These are phyloP conservation scores for Epizoanthus ramosus DNA, from an alignment of 92 coral and sea anemone genomes.

Conservation along the genomic window DNA sequence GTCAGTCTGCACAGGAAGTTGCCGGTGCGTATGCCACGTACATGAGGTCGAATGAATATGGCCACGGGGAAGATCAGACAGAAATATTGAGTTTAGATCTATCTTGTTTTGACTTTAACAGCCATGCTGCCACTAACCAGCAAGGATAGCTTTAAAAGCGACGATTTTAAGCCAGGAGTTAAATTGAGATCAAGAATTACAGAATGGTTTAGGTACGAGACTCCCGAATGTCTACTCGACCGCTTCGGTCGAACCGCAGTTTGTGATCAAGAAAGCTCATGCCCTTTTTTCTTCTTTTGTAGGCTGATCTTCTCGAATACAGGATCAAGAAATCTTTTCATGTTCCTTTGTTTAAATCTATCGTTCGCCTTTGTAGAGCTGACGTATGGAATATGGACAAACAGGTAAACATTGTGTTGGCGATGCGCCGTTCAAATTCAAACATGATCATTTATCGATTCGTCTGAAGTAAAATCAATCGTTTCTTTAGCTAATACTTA, in stretches of 20 bases:
- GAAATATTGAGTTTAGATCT: background rate
- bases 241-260: background rate
- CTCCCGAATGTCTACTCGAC: too few species aligned
- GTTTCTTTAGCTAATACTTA: too few species aligned
- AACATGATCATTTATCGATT: too few species aligned
- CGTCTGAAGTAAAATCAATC: too few species aligned
- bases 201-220: conserved; percentile 82
- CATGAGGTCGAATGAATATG: conserved; percentile 22
- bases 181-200: conserved; percentile 69
- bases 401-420: conserved; percentile 63
- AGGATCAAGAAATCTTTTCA: conserved; percentile 90
- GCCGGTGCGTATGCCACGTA: conserved; percentile 36
- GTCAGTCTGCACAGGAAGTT: conserved; percentile 18
- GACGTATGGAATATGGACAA: conserved; percentile 97
- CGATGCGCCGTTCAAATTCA: background rate
- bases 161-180: conserved; percentile 89
- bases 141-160: conserved; percentile 91
- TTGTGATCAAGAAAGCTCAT: background rate
- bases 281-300: background rate
- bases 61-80: background rate
- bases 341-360: conserved; percentile 80
- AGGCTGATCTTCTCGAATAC: conserved; percentile 84
- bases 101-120: conserved; percentile 15
- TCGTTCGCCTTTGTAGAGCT: conserved; percentile 97
- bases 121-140: conserved; percentile 94